Percentiles rank a stretch among this genome's conserved stretches.
Evolutionary conservation across 2,888 invertebrate genomes (phyloP).

Genomic region (Leucoptera coffeella): DNA sequence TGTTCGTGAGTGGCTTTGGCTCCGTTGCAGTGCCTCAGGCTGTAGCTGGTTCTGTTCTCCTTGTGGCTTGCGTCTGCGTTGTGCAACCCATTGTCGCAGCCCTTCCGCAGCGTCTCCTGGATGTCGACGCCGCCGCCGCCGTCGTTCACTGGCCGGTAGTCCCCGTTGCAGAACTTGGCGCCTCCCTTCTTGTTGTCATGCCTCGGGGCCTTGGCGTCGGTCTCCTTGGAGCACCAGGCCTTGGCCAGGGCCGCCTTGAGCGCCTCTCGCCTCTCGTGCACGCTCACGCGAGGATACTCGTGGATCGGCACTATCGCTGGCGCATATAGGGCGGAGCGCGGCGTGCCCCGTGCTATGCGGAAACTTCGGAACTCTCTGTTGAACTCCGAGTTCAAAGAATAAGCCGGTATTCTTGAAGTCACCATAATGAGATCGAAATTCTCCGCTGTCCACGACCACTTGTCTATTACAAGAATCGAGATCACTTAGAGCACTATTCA

Average conservation of each 20-base stretch:
- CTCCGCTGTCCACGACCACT: too few species aligned
- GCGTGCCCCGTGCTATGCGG: slow-evolving; percentile 46
- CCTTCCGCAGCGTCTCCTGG: slow-evolving; percentile 42
- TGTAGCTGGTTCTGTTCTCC: slow-evolving; percentile 43
- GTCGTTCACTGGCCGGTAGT: slow-evolving; percentile 22
- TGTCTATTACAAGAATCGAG: too few species aligned
- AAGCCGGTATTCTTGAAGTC: slow-evolving; percentile 58
- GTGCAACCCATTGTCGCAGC: slow-evolving; percentile 50
- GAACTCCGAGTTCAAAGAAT: slow-evolving; percentile 58
- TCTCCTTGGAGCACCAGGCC: slow-evolving; percentile 41
- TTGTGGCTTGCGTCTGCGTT: slow-evolving; percentile 39
- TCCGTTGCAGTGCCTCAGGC: too few species aligned
- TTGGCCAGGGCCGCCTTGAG: slow-evolving; percentile 45
- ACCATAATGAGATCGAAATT: slow-evolving; percentile 55
- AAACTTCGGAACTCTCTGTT: slow-evolving; percentile 56
- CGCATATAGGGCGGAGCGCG: slow-evolving; percentile 42
- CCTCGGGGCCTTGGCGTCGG: slow-evolving; percentile 29
- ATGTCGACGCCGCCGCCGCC: slow-evolving; percentile 39
- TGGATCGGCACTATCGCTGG: slow-evolving; percentile 54
- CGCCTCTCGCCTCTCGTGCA: slow-evolving; percentile 46
- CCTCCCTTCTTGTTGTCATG: slow-evolving; percentile 31
- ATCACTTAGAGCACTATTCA: slow-evolving; percentile 40
- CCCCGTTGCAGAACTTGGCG: slow-evolving; percentile 32
- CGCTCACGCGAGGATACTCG: slow-evolving; percentile 56
- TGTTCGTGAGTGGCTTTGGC: slow-evolving; percentile 47